Percentiles rank a stretch among this genome's conserved stretches.
phyloP scores from a whole-genome alignment of 2,797 vertebrate genomes.

The Myotis vivesi region DNA sequence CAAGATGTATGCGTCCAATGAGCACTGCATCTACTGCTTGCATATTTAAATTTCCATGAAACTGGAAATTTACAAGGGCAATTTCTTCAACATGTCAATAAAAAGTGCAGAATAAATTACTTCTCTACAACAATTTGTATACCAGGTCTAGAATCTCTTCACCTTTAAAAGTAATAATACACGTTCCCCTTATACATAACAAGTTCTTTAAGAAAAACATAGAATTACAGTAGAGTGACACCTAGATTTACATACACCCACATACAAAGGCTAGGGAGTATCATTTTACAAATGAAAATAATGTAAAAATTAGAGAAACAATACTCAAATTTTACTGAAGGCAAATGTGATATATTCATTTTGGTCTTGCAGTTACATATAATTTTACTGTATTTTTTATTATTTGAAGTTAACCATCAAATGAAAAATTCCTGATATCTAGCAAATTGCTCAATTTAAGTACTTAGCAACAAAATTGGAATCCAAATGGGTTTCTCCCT shows the following conservation, averaged over 20 bases:
- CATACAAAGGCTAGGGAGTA: background rate
- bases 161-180: background rate
- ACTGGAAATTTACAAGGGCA: background rate
- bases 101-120: background rate
- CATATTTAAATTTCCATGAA: background rate
- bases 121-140: background rate
- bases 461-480: conserved; percentile 29
- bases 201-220: conserved; percentile 17
- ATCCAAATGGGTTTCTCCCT: conserved; percentile 33
- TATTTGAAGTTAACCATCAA: conserved; percentile 38
- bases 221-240: conserved; percentile 18
- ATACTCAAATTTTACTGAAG: background rate
- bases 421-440: conserved; percentile 50
- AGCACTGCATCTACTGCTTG: background rate
- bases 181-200: background rate
- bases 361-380: background rate
- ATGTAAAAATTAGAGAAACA: background rate
- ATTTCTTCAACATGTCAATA: conserved; percentile 26
- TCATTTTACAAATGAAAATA: conserved; percentile 19
- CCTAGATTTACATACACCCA: background rate
- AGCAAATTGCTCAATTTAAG: conserved; percentile 59
- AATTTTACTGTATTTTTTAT: background rate
- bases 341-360: background rate
- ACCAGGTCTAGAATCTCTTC: background rate
- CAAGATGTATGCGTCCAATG: background rate